Base-by-base conservation (phyloP, 2,797 vertebrate species). In the Pogoniulus pusillus region DNA sequence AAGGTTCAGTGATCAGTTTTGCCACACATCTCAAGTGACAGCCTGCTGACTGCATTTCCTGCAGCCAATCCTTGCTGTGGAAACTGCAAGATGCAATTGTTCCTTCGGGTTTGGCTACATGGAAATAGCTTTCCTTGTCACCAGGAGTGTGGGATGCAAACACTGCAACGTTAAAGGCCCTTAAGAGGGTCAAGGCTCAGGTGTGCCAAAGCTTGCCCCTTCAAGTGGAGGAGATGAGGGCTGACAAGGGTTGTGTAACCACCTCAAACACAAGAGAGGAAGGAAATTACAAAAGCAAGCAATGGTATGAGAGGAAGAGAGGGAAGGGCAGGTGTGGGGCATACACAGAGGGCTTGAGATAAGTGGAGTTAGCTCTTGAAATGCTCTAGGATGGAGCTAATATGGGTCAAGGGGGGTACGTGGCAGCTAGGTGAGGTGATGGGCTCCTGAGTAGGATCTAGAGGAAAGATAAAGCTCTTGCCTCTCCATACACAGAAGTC, bases 1-100 rank as follows among this genome's bases (percentile, higher is more conserved):
- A 79, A 90, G 49, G 43, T 79, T 96, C 88, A 68, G 16, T 24
- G 10, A 6, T 79, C 49, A 17, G 49, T 57, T 91, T 76, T 86
- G 51, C 60, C 70, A 70, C 27, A 57, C 47, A 91, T 49, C 47
- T 24, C 47, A 24, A 24, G 26, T 39, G 57, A 76, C 30, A 57
- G 30, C 32, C 23, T 39, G 8, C 14, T 53, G 34, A 59, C 27
- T 16, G 17, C 24, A 62, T 64, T 30, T 75, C 34, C 37, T 68
- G 41, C 27, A 74, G 41, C 35, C 22, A 62, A 41, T n/a, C 13
- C 23, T 15, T 63, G 26, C 19, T 73, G 53, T 60, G 57, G 57
- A 82, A 83, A 79, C 49, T 3, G 12, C 4, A 0, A 39, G 12
- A 16, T 11, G 23, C 0, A 0, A 22, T 35, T 32, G 57, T 94